These are phyloP conservation scores for Protula sp. DNA, from an alignment of 2,888 invertebrate species.

Conservation along the genomic window DNA sequence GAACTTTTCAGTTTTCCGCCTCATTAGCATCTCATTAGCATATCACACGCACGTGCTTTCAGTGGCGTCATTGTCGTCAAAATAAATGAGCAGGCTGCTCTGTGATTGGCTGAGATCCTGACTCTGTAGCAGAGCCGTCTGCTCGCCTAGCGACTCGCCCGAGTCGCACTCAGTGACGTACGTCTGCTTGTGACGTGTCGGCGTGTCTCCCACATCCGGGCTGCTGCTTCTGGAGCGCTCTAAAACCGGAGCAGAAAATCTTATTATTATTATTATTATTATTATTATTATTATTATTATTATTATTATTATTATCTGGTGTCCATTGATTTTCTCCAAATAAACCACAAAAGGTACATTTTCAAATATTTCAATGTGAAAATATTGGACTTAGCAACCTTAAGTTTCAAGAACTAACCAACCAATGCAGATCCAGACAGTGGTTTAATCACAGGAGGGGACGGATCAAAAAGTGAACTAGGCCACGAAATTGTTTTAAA, in stretches of 20 bases:
- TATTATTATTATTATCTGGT: no score
- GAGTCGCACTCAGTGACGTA: slow-evolving; percentile 49
- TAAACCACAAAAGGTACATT: no score
- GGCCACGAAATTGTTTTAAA: no score
- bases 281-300: no score
- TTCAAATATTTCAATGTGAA: no score
- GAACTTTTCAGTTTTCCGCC: no score
- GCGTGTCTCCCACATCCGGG: not conserved
- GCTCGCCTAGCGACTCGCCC: slow-evolving; percentile 58
- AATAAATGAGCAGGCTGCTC: slow-evolving; percentile 30
- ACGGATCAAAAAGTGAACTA: no score
- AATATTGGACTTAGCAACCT: no score
- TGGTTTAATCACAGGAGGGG: no score
- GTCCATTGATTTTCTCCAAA: no score
- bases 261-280: not conserved
- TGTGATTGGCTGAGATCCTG: slow-evolving; percentile 30
- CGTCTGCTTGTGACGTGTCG: slow-evolving; percentile 27
- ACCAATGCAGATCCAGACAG: not conserved
- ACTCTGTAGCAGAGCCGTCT: slow-evolving; percentile 48
- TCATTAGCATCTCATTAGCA: not conserved
- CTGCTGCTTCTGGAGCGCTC: not conserved
- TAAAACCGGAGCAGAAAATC: not conserved
- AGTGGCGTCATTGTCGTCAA: slow-evolving; percentile 21
- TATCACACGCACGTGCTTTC: not conserved
- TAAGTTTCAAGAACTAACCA: no score